phyloP scores from a whole-genome alignment of 2,888 invertebrate species.

The Trichopria drosophilae region DNA sequence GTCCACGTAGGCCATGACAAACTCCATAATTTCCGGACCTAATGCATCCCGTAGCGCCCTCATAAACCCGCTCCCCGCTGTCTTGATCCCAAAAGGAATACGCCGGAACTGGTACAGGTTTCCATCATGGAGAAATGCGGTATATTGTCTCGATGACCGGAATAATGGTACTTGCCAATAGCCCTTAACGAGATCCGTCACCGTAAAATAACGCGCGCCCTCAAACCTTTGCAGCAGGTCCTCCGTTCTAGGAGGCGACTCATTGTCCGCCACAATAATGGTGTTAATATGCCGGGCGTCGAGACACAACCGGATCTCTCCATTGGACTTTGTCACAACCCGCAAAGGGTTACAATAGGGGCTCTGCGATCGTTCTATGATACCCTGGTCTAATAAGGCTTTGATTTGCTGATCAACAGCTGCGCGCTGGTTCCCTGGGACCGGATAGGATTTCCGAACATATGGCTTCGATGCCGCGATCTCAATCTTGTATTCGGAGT shows the following conservation, averaged over 20 bases:
- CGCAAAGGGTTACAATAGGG: conserved; percentile 1
- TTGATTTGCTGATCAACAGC: background rate
- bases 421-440: background rate
- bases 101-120: conserved; percentile 32
- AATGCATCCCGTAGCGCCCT: conserved; percentile 34
- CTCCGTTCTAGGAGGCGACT: conserved; percentile 33
- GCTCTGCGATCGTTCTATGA: background rate
- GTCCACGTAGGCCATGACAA: conserved; percentile 38
- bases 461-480: background rate
- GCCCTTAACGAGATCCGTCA: conserved; percentile 31
- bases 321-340: conserved; percentile 38
- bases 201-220: conserved; percentile 26
- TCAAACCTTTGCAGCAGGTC: conserved; percentile 21
- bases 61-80: conserved; percentile 38
- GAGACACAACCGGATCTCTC: conserved; percentile 41
- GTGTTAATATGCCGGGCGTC: conserved; percentile 45
- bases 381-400: background rate
- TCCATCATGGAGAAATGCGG: conserved; percentile 18
- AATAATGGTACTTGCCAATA: conserved; percentile 27
- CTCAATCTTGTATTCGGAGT: background rate
- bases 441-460: background rate
- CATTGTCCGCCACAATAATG: conserved; percentile 41
- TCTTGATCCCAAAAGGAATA: conserved; percentile 44
- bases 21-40: conserved; percentile 34
- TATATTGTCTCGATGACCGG: conserved; percentile 16